These are phyloP conservation scores for Noctua pronuba DNA, from an alignment of 2,888 invertebrate genomes.

Conservation along the genomic window DNA sequence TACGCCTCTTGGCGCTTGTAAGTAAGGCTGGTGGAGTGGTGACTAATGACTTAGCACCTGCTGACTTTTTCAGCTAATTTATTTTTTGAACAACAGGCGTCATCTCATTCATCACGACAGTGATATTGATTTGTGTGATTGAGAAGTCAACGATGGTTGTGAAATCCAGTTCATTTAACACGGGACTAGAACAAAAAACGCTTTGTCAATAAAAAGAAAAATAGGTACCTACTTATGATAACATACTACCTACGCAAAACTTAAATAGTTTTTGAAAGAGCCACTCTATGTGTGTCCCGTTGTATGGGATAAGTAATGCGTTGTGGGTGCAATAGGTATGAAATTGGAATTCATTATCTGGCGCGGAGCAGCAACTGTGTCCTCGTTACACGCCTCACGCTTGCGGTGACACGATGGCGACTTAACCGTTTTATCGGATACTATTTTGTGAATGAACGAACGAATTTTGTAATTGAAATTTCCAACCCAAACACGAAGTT, in stretches of 20 bases:
- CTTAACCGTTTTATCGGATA: slow-evolving; percentile 46
- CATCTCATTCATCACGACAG: neutral
- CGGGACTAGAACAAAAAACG: neutral
- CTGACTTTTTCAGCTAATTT: neutral
- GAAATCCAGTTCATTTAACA: neutral
- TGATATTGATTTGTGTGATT: neutral
- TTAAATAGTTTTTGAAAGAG: slow-evolving; percentile 20
- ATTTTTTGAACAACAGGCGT: neutral
- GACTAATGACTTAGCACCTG: neutral
- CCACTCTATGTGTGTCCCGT: slow-evolving; percentile 64
- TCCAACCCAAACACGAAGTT: neutral
- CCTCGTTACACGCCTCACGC: slow-evolving; percentile 73
- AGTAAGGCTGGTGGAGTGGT: neutral
- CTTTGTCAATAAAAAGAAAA: neutral
- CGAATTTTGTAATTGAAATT: neutral
- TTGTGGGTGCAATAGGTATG: slow-evolving; percentile 83
- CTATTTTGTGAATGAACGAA: slow-evolving; percentile 9
- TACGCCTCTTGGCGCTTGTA: neutral
- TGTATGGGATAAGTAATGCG: slow-evolving; percentile 60
- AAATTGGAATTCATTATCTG: slow-evolving; percentile 90
- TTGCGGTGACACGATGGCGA: slow-evolving; percentile 42
- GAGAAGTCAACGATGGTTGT: neutral
- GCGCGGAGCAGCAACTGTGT: slow-evolving; percentile 85
- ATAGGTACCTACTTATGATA: neutral
- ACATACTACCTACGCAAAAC: neutral